phyloP scores from a whole-genome alignment of 2,113 vertebrate genomes.

The Antidorcas marsupialis region DNA sequence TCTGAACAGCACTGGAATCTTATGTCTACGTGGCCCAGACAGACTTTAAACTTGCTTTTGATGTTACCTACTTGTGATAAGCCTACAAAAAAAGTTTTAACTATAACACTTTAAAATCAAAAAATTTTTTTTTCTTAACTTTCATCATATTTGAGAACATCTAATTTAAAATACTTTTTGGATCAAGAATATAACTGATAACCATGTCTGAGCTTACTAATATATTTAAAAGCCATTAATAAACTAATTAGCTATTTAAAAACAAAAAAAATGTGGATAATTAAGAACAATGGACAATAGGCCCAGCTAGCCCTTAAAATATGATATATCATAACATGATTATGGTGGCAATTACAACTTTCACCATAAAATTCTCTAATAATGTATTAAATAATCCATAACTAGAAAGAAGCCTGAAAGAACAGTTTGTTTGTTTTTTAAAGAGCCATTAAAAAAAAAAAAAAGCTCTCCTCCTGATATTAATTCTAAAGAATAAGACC shows the following conservation, averaged over 20 bases:
- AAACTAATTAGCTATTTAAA: not conserved
- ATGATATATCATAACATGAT: not conserved
- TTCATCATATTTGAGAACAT: not conserved
- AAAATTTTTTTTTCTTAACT: not conserved
- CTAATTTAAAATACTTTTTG: slow-evolving; percentile 22
- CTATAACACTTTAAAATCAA: not conserved
- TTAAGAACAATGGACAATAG: slow-evolving; percentile 1
- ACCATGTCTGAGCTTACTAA: not conserved
- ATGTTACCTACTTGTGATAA: not conserved
- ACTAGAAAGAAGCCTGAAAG: not conserved
- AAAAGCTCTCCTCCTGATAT: not conserved
- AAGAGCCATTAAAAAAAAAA: not conserved
- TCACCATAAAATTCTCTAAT: not conserved
- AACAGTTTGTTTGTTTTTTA: not conserved
- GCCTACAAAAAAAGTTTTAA: not conserved
- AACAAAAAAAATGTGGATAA: not conserved
- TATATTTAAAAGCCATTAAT: slow-evolving; percentile 2
- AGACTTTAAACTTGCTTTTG: not conserved
- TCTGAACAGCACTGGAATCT: not conserved
- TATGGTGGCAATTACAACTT: not conserved
- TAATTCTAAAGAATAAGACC: slow-evolving; percentile 8
- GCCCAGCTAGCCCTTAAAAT: not conserved
- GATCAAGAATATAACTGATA: slow-evolving; percentile 27
- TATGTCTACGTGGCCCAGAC: not conserved
- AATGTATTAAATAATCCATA: not conserved